Evolutionary conservation across 2,797 vertebrate genomes (phyloP), one percentile per base, ranked within the genome.

Genomic region (Gastrophryne carolinensis): DNA sequence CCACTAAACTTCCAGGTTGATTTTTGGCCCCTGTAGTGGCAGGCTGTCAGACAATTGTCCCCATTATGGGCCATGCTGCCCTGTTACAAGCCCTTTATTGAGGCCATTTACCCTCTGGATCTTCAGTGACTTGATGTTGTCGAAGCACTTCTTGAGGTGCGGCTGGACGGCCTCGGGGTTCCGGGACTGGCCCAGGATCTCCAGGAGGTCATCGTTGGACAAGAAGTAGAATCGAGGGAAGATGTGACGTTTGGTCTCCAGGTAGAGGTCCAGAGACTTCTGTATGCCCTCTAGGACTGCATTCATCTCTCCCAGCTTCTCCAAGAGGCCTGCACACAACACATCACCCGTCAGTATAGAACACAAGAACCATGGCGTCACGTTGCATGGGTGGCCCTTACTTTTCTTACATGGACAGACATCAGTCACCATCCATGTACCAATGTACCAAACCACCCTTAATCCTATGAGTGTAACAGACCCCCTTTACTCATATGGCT

Each of bases 141-240:
- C 93, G 0, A 97, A 97, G 82, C 95, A 96, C 75, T 96, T 95
- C 80, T 94, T 95, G 72, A 97, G 88, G 84, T 97, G 94, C 0
- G 94, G 90, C 74, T 95, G 94, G 79, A 96, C 91, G 3, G 94
- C 92, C 1, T 91, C 87, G 0, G 93, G 94, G 81, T 94, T 94
- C 29, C 93, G 91, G 0, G 94, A 92, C 86, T 95, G 95, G 26
- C 94, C 95, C 76, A 96, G 84, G 79, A 95, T 93, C 87, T 95
- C 94, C 83, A 97, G 84, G 15, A 97, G 86, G 8, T 96, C 94
- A n/a, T 96, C 94, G 2, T 94, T 95, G 54, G 94, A 95, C 71
- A 97, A 75, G 85, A 97, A 97, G 84, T 95, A 97, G 85, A 97
- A 95, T 34, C 95, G 89, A 1, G 95, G 94, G 79, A 96, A 96